Evolutionary conservation across 2,797 vertebrate species (phyloP), one percentile per base, ranked within the genome.

Genomic region (Anisognathus igniventris): DNA sequence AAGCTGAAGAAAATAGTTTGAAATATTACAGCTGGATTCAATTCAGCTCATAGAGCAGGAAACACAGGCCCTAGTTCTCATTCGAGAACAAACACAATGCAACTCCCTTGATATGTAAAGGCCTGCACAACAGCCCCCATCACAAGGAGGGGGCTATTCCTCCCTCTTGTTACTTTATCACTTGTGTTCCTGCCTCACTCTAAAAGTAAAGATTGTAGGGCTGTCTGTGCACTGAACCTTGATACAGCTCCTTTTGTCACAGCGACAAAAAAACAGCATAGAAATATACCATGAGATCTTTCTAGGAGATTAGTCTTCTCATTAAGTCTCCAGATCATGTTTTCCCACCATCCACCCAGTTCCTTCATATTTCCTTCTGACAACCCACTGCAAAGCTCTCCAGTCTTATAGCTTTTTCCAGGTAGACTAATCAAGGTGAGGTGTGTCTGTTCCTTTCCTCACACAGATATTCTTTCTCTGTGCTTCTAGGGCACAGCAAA

Each of bases 401-500:
- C 25, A 65, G 23, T 14, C 4, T 56, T n/a, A 31, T 3, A 86
- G 12, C 4, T 70, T 83, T 85, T 76, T 67, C 28, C 20, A 30
- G 11, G 10, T 16, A 67, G 7, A 37, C 7, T 48, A 80, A 54
- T 3, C 7, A 64, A 54, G 12, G 23, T 48, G 21, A 80, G 6
- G 5, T 20, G 6, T 1, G 0, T 51, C 37, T 56, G 7, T 30
- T 56, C 45, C 37, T 25, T 21, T 10, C 10, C 14, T 2, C 24
- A 28, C 5, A 20, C 1, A 70, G 27, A 58, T 61, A 50, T 53
- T 57, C n/a, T 39, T 87, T 15, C 6, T 79, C 47, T 58, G 12
- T 65, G 44, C 7, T 71, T 77, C n/a, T 54, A 22, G 10, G 9
- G 6, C 28, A 9, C 10, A 45, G 19, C 8, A 71, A 58, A 14